Evolutionary conservation across 2,113 vertebrate genomes (phyloP).

Genomic region (Melanerpes aurifrons): DNA sequence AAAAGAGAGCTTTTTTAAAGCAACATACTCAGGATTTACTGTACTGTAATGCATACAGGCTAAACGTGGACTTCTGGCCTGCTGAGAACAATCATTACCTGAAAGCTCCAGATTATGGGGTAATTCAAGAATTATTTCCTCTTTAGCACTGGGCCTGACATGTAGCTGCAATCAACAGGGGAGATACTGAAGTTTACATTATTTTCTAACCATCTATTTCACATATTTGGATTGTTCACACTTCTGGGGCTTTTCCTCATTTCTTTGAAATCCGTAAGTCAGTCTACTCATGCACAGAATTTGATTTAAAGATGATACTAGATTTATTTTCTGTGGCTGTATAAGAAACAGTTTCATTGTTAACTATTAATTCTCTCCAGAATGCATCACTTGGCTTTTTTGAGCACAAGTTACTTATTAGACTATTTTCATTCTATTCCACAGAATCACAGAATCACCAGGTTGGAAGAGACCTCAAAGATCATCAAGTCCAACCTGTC

Average conservation of each 20-base stretch:
- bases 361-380: not conserved
- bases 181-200: not conserved
- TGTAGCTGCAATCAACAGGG: not conserved
- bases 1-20: conserved; percentile 1
- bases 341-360: not conserved
- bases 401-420: not conserved
- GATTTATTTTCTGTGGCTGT: not conserved
- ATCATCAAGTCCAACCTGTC: no score
- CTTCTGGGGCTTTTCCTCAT: not conserved
- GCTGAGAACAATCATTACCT: not conserved
- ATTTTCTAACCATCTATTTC: not conserved
- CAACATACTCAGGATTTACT: not conserved
- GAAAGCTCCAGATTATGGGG: not conserved
- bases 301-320: not conserved
- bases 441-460: no score
- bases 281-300: not conserved
- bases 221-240: not conserved
- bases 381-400: not conserved
- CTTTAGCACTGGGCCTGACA: not conserved
- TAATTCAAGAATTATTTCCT: not conserved
- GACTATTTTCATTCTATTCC: not conserved
- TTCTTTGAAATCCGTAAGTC: not conserved
- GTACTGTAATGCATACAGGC: not conserved
- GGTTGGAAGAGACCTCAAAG: no score
- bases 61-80: not conserved